Base-by-base conservation (phyloP, 2,113 vertebrate species). In the Bos indicus region DNA sequence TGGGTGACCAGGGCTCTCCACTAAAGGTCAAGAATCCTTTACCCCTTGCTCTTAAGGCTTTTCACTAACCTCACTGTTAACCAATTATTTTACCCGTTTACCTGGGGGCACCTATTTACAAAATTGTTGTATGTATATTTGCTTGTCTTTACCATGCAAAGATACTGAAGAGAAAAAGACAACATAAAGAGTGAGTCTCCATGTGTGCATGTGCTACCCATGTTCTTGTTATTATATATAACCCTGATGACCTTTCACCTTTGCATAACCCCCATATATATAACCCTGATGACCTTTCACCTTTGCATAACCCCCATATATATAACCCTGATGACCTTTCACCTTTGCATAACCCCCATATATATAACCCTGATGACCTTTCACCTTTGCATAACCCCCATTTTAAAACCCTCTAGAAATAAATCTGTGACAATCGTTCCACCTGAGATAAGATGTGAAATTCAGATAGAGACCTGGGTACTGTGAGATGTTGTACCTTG, bases 161-260 rank as follows among this genome's bases (percentile, higher is more conserved):
- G 52, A 59, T 33, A 28, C 54, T 16, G 33, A 43, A 46, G 17
- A 57, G 48, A 43, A 14, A 21, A 30, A 7, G 7, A 43, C 14
- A 89, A 30, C 48, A 57, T 60, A 15, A 64, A 21, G 2, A 43
- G 3, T 2, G n/a, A 84, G 30, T 28, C 7, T 90, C 28, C 1
- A 30, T 25, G 2, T 52, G 21, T 48, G 14, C 2, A 2, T 0
- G 0, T 0, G 3, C 11, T 9, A 8, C 48, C 5, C 7, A 1
- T 23, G 7, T 52, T 43, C 94, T 11, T 36, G 25, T 23, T 25
- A 15, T 52, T 33, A 12, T 33, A 12, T 30, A 2, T 33, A 52
- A 52, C 3, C 4, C 36, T 11, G 12, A n/a, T 26, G 3, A 0
- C 57, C 26, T 36, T 6, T 59, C 26, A 23, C 16, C 30, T 48